Evolutionary conservation across 2,797 vertebrate species (phyloP).

Genomic region (Steatocranus sp.): DNA sequence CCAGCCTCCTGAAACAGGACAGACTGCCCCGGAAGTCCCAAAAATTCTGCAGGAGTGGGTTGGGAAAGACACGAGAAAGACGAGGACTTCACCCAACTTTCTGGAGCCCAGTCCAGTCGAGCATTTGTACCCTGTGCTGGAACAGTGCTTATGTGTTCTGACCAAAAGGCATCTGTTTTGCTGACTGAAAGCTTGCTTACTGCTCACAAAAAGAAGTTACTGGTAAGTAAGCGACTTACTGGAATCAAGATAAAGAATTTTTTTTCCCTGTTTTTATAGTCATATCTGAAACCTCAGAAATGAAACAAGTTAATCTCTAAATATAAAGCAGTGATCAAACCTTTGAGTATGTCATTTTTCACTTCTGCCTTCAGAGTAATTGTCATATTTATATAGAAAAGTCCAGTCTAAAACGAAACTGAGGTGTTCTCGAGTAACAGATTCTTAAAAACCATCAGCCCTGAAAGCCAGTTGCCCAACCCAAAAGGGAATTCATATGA

Average conservation of each 20-base stretch:
- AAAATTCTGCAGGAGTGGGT: neutral
- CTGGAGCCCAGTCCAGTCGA: neutral
- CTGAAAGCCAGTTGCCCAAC: neutral
- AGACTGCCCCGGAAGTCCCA: neutral
- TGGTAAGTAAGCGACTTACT: constrained; percentile 8
- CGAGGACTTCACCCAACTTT: neutral
- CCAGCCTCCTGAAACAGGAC: neutral
- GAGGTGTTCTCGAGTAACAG: neutral
- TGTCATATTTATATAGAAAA: neutral
- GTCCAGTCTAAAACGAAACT: neutral
- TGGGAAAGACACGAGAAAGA: neutral
- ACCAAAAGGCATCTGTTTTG: constrained; percentile 21
- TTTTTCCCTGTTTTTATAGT: neutral
- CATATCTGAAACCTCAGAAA: constrained; percentile 15
- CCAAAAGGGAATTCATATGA: constrained; percentile 9
- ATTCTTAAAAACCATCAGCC: neutral
- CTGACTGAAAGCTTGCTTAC: neutral
- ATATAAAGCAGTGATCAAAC: constrained; percentile 4
- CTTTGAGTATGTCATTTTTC: neutral
- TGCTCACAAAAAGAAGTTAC: constrained; percentile 16
- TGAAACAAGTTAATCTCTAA: constrained; percentile 30
- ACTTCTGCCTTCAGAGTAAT: neutral
- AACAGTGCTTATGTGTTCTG: constrained; percentile 11
- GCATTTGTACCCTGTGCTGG: neutral
- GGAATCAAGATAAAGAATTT: constrained; percentile 7